Conservation (phyloP, 2,113 vertebrate genomes). For the Meleagris gallopavo region DNA sequence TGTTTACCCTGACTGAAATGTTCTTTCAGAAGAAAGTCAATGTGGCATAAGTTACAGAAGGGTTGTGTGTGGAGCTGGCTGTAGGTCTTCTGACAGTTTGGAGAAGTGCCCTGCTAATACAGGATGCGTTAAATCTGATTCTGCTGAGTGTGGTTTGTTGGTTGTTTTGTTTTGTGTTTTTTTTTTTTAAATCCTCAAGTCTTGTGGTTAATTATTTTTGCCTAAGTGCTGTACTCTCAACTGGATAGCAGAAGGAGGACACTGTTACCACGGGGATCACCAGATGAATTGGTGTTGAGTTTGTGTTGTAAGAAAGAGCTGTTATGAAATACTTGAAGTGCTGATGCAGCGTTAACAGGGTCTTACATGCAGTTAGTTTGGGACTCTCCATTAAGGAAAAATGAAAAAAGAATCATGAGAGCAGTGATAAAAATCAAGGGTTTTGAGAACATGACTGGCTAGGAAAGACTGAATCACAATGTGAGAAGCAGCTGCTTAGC, state of each 20-base stretch:
- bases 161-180: no score
- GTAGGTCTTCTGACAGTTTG: background rate
- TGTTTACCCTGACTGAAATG: background rate
- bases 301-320: background rate
- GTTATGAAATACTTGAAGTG: background rate
- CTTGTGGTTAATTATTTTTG: background rate
- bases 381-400: background rate
- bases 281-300: background rate
- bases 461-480: background rate
- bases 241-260: background rate
- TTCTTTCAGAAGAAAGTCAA: background rate
- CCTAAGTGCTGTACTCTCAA: background rate
- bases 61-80: background rate
- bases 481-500: background rate
- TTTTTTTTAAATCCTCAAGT: background rate
- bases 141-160: background rate
- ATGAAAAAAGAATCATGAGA: background rate
- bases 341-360: background rate
- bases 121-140: background rate
- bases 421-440: background rate
- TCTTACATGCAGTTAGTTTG: background rate
- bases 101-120: background rate
- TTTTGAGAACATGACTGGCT: background rate
- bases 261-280: accelerated
- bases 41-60: background rate